Evolutionary conservation across 2,888 invertebrate genomes (phyloP), one percentile per base, ranked within the genome.

Genomic region (Congeria kusceri): DNA sequence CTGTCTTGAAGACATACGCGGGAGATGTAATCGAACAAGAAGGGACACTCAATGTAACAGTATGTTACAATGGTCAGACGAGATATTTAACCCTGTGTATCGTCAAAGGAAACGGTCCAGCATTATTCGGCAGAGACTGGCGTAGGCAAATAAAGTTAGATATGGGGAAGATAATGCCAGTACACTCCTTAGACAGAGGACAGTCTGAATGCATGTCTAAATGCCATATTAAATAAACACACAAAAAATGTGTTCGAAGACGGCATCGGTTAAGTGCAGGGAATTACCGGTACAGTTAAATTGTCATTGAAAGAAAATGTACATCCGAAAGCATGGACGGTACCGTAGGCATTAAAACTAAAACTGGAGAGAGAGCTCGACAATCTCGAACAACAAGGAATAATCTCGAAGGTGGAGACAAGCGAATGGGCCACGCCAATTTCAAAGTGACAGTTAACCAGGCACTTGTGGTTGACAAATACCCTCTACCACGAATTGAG

Each of bases 381-480:
- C 23, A 39, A 20, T 18, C 53, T 68, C 13, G 46, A 59, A 58
- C 25, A 59, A 57, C 27, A 64, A n/a, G 69, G 70, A 1, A 66
- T 72, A 13, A 20, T 74, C n/a, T 20, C 23, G 4, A 70, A 66
- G 20, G 65, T 61, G 20, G 28, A 70, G 25, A 62, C 56, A n/a
- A 63, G 62, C 28, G 63, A 62, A 13, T 74, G 67, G 67, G 67
- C 67, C 0, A 70, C 61, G 28, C 76, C 66, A 1, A 89, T 71
- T 87, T 80, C 53, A 86, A 86, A 18, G 83, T 86, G 0, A 86
- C 87, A 0, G 62, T 89, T 2, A 88, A 89, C 63, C 86, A 77
- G 9, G 75, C 84, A n/a, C 32, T 91, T 39, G 73, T 87, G 46
- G 76, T 89, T 23, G 90, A 90, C 20, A 85, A 90, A 65, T 84